Conservation (phyloP, 2,113 vertebrate genomes). For the Misgurnus anguillicaudatus region DNA sequence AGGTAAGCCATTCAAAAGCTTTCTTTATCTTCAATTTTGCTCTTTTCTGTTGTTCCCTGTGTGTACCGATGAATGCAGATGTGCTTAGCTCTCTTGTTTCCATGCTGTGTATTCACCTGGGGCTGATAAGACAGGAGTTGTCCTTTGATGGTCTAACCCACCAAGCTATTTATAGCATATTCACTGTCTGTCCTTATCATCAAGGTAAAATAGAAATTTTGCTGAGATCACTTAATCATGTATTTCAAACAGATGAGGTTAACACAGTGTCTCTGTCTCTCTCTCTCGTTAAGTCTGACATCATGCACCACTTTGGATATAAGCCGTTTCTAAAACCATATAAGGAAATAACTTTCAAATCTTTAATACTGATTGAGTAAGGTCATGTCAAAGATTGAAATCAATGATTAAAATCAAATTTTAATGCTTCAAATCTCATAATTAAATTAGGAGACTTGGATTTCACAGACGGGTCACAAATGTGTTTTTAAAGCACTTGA, state of each 20-base stretch:
- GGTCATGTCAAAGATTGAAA: too few species aligned
- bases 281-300: background rate
- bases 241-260: conserved; percentile 13
- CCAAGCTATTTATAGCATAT: conserved; percentile 32
- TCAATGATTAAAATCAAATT: too few species aligned
- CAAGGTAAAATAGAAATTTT: conserved; percentile 35
- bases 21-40: background rate
- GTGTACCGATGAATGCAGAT: background rate
- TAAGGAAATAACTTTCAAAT: too few species aligned
- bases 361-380: too few species aligned
- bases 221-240: conserved; percentile 17
- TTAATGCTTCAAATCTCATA: too few species aligned
- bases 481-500: conserved; percentile 19
- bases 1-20: background rate
- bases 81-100: conserved; percentile 9
- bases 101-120: conserved; percentile 25
- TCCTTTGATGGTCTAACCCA: background rate
- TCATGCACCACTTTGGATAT: too few species aligned
- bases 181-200: conserved; percentile 15
- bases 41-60: background rate
- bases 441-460: too few species aligned
- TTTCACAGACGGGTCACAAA: background rate
- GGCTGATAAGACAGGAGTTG: conserved; percentile 34
- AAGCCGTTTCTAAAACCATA: too few species aligned
- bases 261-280: background rate